These are phyloP conservation scores for Myrmecobius fasciatus DNA, from an alignment of 2,113 vertebrate genomes.

Conservation along the genomic window DNA sequence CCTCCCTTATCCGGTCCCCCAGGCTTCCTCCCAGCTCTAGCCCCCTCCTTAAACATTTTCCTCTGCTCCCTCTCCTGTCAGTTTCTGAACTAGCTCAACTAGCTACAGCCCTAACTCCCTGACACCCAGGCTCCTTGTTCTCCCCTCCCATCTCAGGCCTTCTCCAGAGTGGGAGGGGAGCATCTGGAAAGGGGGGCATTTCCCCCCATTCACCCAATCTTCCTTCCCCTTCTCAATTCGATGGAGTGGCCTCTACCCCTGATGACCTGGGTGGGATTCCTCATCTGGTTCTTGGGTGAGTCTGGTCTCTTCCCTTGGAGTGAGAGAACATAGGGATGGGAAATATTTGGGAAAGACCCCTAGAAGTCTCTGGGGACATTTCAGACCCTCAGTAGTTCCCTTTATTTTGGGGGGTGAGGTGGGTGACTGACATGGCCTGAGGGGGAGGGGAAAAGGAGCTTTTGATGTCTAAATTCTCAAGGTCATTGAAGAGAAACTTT, in stretches of 20 bases:
- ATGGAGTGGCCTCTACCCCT: slow-evolving; percentile 44
- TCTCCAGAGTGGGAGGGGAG: background rate
- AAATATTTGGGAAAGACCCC: background rate
- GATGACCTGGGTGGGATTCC: background rate
- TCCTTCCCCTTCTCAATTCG: background rate
- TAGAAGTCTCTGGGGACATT: background rate
- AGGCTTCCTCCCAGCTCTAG: slow-evolving; percentile 30
- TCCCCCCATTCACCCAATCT: background rate
- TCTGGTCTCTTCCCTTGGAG: background rate
- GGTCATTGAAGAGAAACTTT: background rate
- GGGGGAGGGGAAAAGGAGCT: background rate
- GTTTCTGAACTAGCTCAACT: background rate
- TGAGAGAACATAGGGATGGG: background rate
- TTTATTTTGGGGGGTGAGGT: background rate
- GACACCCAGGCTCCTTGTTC: background rate
- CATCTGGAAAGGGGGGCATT: background rate
- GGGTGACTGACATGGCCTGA: background rate
- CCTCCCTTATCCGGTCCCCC: background rate
- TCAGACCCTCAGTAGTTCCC: background rate
- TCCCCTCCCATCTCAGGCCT: background rate
- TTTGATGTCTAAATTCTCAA: background rate
- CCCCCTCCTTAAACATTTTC: background rate
- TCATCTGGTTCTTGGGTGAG: slow-evolving; percentile 4
- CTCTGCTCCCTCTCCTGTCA: slow-evolving; percentile 29
- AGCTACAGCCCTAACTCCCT: slow-evolving; percentile 24